Percentiles rank a stretch among this genome's conserved stretches.
Evolutionary conservation across 1,140 invertebrate species (phyloP).

Genomic region (Trichomalopsis sarcophagae): DNA sequence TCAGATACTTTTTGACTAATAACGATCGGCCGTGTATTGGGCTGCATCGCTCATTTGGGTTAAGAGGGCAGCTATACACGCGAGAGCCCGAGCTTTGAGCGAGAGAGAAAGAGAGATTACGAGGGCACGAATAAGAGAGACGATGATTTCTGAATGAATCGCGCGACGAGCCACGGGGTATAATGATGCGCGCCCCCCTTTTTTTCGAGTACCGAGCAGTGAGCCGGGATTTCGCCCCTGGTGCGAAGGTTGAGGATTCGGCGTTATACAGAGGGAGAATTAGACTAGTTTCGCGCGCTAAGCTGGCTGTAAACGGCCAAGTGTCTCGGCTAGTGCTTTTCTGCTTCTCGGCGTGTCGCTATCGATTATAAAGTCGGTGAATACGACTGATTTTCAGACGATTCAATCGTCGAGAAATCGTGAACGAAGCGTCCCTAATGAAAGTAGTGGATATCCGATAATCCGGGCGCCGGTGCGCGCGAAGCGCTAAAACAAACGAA

Average conservation of each 20-base stretch:
- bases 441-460: background rate
- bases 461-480: background rate
- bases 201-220: background rate
- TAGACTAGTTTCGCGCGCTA: background rate
- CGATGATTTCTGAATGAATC: conserved; percentile 37
- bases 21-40: background rate
- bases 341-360: too few relatives aligned
- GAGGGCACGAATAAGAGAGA: background rate
- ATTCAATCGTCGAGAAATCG: background rate
- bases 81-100: background rate
- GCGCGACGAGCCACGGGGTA: background rate
- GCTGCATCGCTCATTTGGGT: conserved; percentile 13
- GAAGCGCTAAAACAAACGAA: conserved; percentile 11
- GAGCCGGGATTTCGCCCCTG: too few relatives aligned
- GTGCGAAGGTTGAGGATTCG: background rate
- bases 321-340: too few relatives aligned
- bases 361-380: background rate
- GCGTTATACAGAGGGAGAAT: background rate
- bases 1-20: background rate
- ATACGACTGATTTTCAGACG: background rate
- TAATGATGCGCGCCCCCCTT: conserved; percentile 7
- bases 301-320: too few relatives aligned
- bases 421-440: background rate
- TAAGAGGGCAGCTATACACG: conserved; percentile 25
- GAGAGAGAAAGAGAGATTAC: background rate